phyloP scores from a whole-genome alignment of 2,113 vertebrate species.

The Ibidorhyncha struthersii region DNA sequence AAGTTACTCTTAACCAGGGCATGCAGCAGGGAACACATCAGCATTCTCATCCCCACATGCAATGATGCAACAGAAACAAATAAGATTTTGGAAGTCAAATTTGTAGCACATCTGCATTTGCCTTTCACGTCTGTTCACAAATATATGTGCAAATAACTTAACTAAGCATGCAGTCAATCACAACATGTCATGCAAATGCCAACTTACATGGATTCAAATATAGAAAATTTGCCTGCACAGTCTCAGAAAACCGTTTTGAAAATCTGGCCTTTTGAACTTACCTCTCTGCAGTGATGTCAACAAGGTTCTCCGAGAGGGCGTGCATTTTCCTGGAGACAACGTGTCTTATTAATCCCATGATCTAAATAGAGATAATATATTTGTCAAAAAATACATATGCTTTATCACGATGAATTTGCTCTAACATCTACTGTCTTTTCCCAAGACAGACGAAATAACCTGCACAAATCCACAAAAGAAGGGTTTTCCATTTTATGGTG shows the following conservation, averaged over 20 bases:
- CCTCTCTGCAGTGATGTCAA: neutral
- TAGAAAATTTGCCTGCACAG: neutral
- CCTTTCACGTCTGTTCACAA: neutral
- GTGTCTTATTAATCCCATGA: neutral
- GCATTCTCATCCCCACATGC: neutral
- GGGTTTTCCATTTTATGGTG: fast-evolving
- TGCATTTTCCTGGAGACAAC: neutral
- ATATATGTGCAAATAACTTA: neutral
- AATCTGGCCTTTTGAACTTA: neutral
- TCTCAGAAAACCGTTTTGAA: neutral
- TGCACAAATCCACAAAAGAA: neutral
- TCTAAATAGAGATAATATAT: neutral
- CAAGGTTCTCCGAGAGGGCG: neutral
- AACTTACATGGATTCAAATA: neutral
- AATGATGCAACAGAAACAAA: neutral
- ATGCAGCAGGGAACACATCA: neutral
- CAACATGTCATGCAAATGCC: neutral
- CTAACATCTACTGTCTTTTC: neutral
- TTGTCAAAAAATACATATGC: neutral
- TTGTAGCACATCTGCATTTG: neutral
- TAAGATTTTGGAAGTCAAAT: neutral
- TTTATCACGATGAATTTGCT: neutral
- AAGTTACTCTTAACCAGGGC: neutral
- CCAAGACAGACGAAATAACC: neutral
- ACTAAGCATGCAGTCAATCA: neutral